These are phyloP conservation scores for Phocoena sinus DNA, from an alignment of 2,113 vertebrate genomes.

Conservation along the genomic window DNA sequence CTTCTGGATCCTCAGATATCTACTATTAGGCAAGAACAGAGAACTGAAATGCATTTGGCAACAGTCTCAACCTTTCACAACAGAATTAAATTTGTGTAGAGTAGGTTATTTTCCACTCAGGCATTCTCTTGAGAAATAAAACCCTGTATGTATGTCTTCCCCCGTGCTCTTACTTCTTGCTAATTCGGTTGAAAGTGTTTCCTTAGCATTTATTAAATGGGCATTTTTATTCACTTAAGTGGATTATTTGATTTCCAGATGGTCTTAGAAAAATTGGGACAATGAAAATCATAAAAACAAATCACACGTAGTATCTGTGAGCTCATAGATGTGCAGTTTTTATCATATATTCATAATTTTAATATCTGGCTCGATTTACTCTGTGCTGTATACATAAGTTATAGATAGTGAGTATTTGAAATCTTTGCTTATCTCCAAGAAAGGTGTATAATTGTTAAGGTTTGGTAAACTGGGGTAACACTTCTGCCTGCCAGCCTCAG, in stretches of 20 bases:
- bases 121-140: conserved; percentile 9
- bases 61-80: conserved; percentile 18
- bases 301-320: neutral
- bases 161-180: neutral
- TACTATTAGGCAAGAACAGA: neutral
- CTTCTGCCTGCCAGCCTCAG: neutral
- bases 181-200: neutral
- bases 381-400: neutral
- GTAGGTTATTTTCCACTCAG: neutral
- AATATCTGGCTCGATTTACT: neutral
- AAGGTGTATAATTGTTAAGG: neutral
- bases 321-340: neutral
- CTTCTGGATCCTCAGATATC: neutral
- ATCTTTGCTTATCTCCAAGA: neutral
- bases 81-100: neutral
- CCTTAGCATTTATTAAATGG: neutral
- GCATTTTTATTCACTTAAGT: neutral
- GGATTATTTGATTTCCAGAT: neutral
- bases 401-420: neutral
- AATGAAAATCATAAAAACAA: neutral
- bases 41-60: conserved; percentile 29
- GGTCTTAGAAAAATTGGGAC: neutral
- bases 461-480: neutral
- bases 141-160: neutral
- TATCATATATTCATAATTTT: neutral